Conservation (phyloP, 1,140 invertebrate species). For the Neodiprion lecontei region DNA sequence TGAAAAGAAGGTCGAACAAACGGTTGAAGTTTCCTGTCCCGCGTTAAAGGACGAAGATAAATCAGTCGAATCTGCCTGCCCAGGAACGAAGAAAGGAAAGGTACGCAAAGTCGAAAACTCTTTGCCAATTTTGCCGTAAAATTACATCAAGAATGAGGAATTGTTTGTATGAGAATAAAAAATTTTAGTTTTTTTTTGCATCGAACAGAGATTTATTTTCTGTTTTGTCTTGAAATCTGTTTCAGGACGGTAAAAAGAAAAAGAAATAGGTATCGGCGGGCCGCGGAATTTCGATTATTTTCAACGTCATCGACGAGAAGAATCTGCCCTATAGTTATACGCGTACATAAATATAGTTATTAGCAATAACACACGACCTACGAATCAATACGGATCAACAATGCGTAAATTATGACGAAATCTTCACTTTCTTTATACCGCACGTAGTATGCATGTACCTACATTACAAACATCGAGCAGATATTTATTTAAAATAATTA, state of each 20-base stretch:
- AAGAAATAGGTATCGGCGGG: conserved; percentile 8
- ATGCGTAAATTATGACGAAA: no score
- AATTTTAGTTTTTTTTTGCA: conserved; percentile 16
- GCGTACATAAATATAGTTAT: no score
- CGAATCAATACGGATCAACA: no score
- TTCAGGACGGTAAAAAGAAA: conserved; percentile 20
- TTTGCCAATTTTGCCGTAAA: not conserved
- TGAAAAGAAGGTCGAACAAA: no score
- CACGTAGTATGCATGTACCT: no score
- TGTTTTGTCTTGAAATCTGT: not conserved
- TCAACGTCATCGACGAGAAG: no score
- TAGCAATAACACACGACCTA: no score
- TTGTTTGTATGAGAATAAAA: conserved; percentile 32
- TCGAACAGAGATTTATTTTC: not conserved
- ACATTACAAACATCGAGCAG: no score
- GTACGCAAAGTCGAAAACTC: not conserved
- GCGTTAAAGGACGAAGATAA: not conserved
- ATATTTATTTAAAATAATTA: no score
- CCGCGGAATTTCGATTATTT: no score
- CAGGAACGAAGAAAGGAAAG: not conserved
- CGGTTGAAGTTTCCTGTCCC: not conserved
- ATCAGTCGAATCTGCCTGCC: not conserved
- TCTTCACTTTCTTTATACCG: no score
- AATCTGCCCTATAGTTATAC: no score
- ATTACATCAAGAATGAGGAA: conserved; percentile 30